Conservation (phyloP, 2,888 invertebrate genomes). For the Hemicrepidius hirtus region DNA sequence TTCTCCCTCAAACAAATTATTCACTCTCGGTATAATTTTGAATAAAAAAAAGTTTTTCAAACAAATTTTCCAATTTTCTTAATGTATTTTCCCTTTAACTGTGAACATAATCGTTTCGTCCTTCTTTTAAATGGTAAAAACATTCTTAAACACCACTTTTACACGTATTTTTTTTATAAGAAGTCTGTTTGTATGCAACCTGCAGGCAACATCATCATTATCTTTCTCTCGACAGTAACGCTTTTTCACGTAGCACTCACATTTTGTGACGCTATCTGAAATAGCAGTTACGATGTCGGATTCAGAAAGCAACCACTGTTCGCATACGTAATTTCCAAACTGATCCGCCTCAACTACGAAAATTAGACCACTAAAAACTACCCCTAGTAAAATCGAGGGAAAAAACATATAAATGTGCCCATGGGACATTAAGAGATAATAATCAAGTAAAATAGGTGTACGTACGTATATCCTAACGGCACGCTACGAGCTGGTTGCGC, state of each 20-base stretch:
- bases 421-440: slow-evolving; percentile 43
- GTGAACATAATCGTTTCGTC: too few species aligned
- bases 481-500: slow-evolving; percentile 87
- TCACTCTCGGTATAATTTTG: too few species aligned
- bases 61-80: too few species aligned
- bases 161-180: slow-evolving; percentile 4
- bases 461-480: slow-evolving; percentile 71
- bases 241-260: slow-evolving; percentile 27
- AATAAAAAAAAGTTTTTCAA: too few species aligned
- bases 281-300: slow-evolving; percentile 11
- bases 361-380: background rate
- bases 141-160: background rate
- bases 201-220: slow-evolving; percentile 3
- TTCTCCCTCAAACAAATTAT: too few species aligned
- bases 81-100: background rate
- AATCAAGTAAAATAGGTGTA: slow-evolving; percentile 42
- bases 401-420: slow-evolving; percentile 41
- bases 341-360: background rate
- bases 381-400: slow-evolving; percentile 7
- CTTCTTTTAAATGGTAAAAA: background rate
- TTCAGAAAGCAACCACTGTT: slow-evolving; percentile 9
- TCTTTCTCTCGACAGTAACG: slow-evolving; percentile 21
- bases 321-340: slow-evolving; percentile 24
- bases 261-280: slow-evolving; percentile 27
- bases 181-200: slow-evolving; percentile 25